Conservation (phyloP, 2,888 invertebrate genomes). For the Cerastis rubricosa region DNA sequence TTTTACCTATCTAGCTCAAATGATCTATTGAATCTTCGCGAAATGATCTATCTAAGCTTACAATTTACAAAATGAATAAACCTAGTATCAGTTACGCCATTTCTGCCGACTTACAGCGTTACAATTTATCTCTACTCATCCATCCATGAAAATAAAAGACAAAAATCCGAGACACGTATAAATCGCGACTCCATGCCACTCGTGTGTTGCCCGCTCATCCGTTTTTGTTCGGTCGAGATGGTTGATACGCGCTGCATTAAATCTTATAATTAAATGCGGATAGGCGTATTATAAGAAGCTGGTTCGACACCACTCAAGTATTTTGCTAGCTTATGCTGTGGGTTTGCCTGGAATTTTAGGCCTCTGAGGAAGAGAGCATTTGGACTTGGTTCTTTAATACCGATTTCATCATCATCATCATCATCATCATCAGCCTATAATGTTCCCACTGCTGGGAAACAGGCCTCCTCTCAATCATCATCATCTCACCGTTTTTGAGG, state of each 20-base stretch:
- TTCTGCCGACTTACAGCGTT: conserved; percentile 14
- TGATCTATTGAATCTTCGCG: not conserved
- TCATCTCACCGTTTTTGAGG: no score
- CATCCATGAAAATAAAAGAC: conserved; percentile 40
- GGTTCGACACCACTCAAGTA: conserved; percentile 54
- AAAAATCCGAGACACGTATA: conserved; percentile 26
- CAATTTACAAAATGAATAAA: conserved; percentile 24
- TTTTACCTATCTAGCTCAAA: not conserved
- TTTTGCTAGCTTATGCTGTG: conserved; percentile 36
- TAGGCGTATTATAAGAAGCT: conserved; percentile 71
- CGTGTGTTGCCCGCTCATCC: conserved; percentile 65
- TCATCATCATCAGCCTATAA: no score
- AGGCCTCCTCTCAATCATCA: no score
- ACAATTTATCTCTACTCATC: conserved; percentile 26
- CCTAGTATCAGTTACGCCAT: conserved; percentile 10
- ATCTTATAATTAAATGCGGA: conserved; percentile 80
- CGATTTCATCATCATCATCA: no score
- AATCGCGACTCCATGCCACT: conserved; percentile 61
- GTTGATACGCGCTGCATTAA: conserved; percentile 78
- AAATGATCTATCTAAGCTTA: not conserved
- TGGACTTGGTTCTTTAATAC: not conserved
- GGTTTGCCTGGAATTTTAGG: conserved; percentile 7
- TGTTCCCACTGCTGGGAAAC: no score
- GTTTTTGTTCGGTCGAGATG: conserved; percentile 76
- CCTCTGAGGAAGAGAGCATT: no score